Evolutionary conservation across 2,113 vertebrate species (phyloP), one percentile per base, ranked within the genome.

Genomic region (Puntigrus tetrazona): DNA sequence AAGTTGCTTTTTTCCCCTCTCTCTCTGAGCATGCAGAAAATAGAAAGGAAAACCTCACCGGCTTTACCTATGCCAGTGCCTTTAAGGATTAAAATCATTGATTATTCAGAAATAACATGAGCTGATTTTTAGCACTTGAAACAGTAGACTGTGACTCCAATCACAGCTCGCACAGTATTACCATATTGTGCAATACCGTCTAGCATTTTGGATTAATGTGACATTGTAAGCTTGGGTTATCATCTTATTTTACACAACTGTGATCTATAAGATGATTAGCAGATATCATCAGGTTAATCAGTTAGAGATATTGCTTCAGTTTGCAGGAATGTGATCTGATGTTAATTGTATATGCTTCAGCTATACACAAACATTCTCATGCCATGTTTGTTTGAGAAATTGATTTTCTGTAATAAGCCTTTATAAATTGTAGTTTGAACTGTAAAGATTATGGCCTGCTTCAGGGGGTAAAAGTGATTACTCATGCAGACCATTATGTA

Each of bases 381-480:
- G 31, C 14, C 76, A 70, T 82, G 20, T 82, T 31, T 55, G 43
- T 84, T n/a, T 55, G 18, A 82, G 59, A 61, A 22, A 5, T 50
- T 16, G 70, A 57, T 84, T 75, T 70, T 59, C 22, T 36, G 22
- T 20, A 14, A 8, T 82, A 36, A 70, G 65, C 45, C 45, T 52
- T 36, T 76, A 59, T 78, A 88, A 89, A 14, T 18, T 82, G 34
- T 65, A 65, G 76, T 25, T 72, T 76, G 13, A 29, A 45, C 61
- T 59, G 50, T 83, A 78, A 87, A 85, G 85, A 90, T 92, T 91
- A 90, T 84, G 86, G 78, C 7, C 88, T 85, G 88, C 86, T 89
- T 89, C 87, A 91, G 81, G 90, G 29, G 57, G 92, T 88, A 89
- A 81, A 88, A 81, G 82, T 88, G 84, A 91, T 92, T 90, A 91